Evolutionary conservation across 2,888 invertebrate species (phyloP).

Genomic region (Phoenoteleia sp.): DNA sequence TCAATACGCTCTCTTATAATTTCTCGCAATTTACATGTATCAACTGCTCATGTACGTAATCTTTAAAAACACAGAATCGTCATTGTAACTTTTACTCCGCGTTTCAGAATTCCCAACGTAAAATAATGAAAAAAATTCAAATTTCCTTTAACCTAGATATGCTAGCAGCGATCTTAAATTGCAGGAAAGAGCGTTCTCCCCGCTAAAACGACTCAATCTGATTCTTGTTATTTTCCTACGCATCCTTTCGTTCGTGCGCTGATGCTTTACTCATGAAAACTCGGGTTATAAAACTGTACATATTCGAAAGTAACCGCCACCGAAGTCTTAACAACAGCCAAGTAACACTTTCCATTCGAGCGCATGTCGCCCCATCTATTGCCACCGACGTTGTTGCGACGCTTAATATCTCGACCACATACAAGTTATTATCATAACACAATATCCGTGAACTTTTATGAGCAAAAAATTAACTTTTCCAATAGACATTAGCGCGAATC

Average conservation of each 20-base stretch:
- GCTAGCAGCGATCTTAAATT: too few relatives aligned
- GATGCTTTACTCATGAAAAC: neutral
- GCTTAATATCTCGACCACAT: slow-evolving; percentile 26
- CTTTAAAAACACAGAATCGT: too few relatives aligned
- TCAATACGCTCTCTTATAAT: too few relatives aligned
- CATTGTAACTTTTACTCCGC: too few relatives aligned
- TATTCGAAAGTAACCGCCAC: slow-evolving; percentile 20
- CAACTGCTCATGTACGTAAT: too few relatives aligned
- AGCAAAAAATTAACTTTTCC: neutral
- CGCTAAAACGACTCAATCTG: slow-evolving; percentile 5
- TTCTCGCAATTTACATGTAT: too few relatives aligned
- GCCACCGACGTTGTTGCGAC: slow-evolving; percentile 20
- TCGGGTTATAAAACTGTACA: slow-evolving; percentile 33
- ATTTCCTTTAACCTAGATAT: too few relatives aligned
- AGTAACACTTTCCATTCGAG: slow-evolving; percentile 33
- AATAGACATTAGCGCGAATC: neutral
- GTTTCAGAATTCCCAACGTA: too few relatives aligned
- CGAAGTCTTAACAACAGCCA: slow-evolving; percentile 42
- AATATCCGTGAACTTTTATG: neutral
- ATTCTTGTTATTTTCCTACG: slow-evolving; percentile 25
- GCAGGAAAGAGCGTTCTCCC: too few relatives aligned
- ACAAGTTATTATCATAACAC: slow-evolving; percentile 28
- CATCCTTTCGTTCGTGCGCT: slow-evolving; percentile 8
- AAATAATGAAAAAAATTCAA: too few relatives aligned
- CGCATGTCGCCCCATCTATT: slow-evolving; percentile 36